Percentiles rank a stretch among this genome's conserved stretches.
These are phyloP conservation scores for Rhadina sibilatrix DNA, from an alignment of 2,113 vertebrate genomes.

Conservation along the genomic window DNA sequence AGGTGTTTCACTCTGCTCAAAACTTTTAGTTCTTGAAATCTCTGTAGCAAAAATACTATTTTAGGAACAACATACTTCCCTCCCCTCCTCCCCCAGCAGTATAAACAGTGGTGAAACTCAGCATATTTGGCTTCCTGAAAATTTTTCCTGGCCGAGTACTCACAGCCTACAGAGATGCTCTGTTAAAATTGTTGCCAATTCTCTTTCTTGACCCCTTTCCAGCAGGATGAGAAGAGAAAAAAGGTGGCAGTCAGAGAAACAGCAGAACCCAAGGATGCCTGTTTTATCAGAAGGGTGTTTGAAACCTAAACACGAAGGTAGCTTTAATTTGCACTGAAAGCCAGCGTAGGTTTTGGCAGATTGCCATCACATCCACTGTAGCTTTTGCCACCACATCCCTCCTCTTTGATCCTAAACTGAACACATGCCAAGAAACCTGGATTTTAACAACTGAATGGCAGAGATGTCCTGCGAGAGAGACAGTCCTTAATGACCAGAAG, in stretches of 20 bases:
- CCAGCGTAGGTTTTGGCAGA: not conserved
- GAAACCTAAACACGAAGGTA: not conserved
- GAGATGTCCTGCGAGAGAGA: not conserved
- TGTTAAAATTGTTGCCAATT: not conserved
- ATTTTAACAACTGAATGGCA: not conserved
- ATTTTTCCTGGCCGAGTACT: not conserved
- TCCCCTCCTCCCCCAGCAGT: fast-evolving
- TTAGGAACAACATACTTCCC: not conserved
- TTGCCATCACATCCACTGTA: not conserved
- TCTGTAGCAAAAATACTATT: not conserved
- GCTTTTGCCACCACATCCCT: not conserved
- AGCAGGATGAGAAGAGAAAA: not conserved
- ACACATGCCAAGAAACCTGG: not conserved
- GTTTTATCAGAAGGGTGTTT: not conserved
- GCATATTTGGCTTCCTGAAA: not conserved
- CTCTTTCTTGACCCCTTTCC: not conserved
- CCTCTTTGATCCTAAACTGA: not conserved
- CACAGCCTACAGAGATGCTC: not conserved
- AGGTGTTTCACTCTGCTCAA: not conserved
- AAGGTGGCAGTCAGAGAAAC: not conserved
- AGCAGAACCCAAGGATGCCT: not conserved
- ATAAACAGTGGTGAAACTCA: not conserved
- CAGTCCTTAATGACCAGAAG: not conserved
- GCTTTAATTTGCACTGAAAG: not conserved
- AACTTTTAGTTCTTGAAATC: not conserved